phyloP scores from a whole-genome alignment of 1,140 invertebrate species.

The honey bee (Apis mellifera) region DNA sequence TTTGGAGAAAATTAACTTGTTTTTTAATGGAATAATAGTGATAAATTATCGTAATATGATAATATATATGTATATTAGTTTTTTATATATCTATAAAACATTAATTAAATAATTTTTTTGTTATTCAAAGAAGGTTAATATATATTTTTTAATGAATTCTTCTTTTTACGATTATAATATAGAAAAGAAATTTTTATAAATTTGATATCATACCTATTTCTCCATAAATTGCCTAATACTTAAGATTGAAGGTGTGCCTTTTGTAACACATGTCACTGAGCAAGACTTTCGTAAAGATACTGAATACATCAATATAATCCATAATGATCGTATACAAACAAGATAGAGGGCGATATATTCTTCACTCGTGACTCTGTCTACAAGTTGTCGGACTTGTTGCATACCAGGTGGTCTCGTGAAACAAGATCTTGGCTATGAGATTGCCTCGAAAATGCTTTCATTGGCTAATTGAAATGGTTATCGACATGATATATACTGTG shows the following conservation, averaged over 20 bases:
- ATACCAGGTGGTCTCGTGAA: constrained; percentile 38
- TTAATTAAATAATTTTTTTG: too few species aligned
- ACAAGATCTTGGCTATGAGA: constrained; percentile 24
- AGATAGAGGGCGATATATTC: constrained; percentile 22
- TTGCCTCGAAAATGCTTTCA: constrained; percentile 27
- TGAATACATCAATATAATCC: neutral
- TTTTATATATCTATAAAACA: too few species aligned
- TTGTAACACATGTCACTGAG: neutral
- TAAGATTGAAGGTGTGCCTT: neutral
- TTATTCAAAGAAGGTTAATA: too few species aligned
- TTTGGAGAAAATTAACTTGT: neutral
- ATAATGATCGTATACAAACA: neutral
- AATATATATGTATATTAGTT: too few species aligned
- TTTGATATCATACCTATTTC: too few species aligned
- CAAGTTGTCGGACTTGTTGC: constrained; percentile 46
- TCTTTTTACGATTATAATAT: too few species aligned
- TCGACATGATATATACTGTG: constrained; percentile 1
- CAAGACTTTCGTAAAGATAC: neutral
- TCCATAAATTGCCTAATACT: neutral
- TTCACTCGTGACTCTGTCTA: constrained; percentile 2
- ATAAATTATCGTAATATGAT: neutral
- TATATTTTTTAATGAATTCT: too few species aligned
- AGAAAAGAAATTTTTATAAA: too few species aligned
- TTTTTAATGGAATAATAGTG: neutral
- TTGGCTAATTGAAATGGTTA: constrained; percentile 48